Evolutionary conservation across 2,113 vertebrate genomes (phyloP).

Genomic region (Pollachius pollachius): DNA sequence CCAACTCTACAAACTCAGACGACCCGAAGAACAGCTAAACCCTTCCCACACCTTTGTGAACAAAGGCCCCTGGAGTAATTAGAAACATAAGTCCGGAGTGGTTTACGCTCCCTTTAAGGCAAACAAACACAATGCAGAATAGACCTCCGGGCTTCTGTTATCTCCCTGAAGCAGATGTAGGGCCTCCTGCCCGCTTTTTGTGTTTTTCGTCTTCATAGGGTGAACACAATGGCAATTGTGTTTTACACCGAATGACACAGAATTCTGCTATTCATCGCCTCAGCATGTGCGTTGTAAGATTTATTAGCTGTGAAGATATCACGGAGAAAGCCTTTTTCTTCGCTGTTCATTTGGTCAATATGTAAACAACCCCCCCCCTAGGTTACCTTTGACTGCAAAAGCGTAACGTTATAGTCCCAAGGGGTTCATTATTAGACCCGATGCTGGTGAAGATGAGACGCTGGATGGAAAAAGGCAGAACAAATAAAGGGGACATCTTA

Average conservation of each 20-base stretch:
- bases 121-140: constrained; percentile 9
- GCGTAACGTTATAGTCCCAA: too few species aligned
- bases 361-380: neutral
- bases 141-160: constrained; percentile 44
- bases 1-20: neutral
- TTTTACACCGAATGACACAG: constrained; percentile 27
- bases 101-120: constrained; percentile 28
- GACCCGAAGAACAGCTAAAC: neutral
- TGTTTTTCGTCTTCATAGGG: constrained; percentile 15
- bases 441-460: too few species aligned
- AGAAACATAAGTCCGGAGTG: constrained; percentile 26
- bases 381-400: constrained; percentile 22
- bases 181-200: neutral
- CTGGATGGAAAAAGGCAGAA: too few species aligned
- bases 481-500: too few species aligned
- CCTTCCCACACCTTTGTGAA: constrained; percentile 29
- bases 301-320: constrained; percentile 11
- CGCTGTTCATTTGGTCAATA: neutral
- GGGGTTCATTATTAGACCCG: too few species aligned
- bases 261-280: too few species aligned
- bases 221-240: constrained; percentile 45
- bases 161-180: constrained; percentile 54
- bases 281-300: constrained; percentile 9
- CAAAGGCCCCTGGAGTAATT: constrained; percentile 48
- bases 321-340: neutral